A percentile compares a stretch with the other conserved stretches of the same genome.
These are phyloP conservation scores for Adrianichthys oophorus DNA, from an alignment of 2,797 vertebrate genomes.

Conservation along the genomic window DNA sequence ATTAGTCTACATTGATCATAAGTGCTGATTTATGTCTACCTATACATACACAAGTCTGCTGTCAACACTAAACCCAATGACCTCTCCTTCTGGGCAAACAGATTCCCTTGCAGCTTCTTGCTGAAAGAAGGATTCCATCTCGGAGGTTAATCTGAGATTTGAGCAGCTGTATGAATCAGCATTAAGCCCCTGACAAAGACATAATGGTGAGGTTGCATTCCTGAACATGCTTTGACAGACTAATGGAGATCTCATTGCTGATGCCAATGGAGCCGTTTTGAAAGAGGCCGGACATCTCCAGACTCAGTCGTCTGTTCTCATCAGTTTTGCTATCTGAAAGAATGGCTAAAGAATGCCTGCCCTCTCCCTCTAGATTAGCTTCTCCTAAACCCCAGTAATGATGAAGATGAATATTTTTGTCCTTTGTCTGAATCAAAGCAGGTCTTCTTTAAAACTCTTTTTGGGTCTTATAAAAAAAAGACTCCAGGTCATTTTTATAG, in stretches of 20 bases:
- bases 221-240: constrained; percentile 74
- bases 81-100: constrained; percentile 46
- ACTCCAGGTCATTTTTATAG: background rate
- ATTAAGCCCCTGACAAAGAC: constrained; percentile 77
- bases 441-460: background rate
- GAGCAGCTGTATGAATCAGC: constrained; percentile 73
- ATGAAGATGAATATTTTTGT: constrained; percentile 2
- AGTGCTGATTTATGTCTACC: constrained; percentile 9
- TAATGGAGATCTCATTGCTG: constrained; percentile 78
- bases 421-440: constrained; percentile 14
- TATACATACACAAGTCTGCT: constrained; percentile 15
- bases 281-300: constrained; percentile 51
- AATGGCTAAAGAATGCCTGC: constrained; percentile 47
- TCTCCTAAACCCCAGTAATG: constrained; percentile 26
- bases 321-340: constrained; percentile 55
- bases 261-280: constrained; percentile 66
- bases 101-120: constrained; percentile 40
- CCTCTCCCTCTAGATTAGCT: constrained; percentile 35
- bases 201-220: constrained; percentile 71
- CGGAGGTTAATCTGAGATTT: constrained; percentile 77
- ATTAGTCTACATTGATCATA: constrained; percentile 5
- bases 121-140: constrained; percentile 47
- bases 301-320: constrained; percentile 58
- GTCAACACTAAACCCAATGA: constrained; percentile 49
- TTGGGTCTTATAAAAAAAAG: constrained; percentile 9